Base-by-base conservation (phyloP, 1,140 invertebrate species). In the Drosophila navojoa region DNA sequence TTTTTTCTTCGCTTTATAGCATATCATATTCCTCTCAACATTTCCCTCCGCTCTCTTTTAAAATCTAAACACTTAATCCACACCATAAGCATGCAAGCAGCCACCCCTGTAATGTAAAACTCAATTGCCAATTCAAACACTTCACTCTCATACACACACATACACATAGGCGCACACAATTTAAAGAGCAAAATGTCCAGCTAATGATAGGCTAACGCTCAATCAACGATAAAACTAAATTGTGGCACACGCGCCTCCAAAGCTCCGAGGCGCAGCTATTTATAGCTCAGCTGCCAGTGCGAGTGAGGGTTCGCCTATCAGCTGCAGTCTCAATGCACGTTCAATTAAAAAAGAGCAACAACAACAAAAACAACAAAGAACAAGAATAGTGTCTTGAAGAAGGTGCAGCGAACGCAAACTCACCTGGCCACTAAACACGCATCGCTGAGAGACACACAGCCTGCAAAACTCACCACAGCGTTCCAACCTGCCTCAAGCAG, bases 221-320 rank as follows among this genome's bases (percentile, higher is more conserved):
- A 81, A 86, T 86, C 84, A 87, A 86, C 82, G 82, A 86, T 86
- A 86, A 86, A 78, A 80, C 82, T 86, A 87, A 87, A 89, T 87
- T 87, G 84, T 87, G 84, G 84, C 84, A 87, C 84, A 87, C 84
- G 84, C 84, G 84, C 68, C 72, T 58, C 50, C 44, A 7, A 59
- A 59, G 62, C 70, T 68, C 62, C 53, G 40, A 19, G 55, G 58
- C 58, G 63, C 42, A 53, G 67, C 82, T 86, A 86, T 86, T 86
- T 86, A 81, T 87, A 87, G 78, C 59, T n/a, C 40, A 16, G 35
- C 42, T 52, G 53, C 64, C 49, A 45, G 25, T n/a, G 22, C 16
- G 29, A 32, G 22, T 75, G 53, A 40, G 58, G 57, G 57, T 44
- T 67, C 69, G 72, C 44, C 66, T 75, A 74, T 70, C 71, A 71